These are phyloP conservation scores for Atherinosoma microstoma DNA, from an alignment of 2,797 vertebrate species.

Conservation along the genomic window DNA sequence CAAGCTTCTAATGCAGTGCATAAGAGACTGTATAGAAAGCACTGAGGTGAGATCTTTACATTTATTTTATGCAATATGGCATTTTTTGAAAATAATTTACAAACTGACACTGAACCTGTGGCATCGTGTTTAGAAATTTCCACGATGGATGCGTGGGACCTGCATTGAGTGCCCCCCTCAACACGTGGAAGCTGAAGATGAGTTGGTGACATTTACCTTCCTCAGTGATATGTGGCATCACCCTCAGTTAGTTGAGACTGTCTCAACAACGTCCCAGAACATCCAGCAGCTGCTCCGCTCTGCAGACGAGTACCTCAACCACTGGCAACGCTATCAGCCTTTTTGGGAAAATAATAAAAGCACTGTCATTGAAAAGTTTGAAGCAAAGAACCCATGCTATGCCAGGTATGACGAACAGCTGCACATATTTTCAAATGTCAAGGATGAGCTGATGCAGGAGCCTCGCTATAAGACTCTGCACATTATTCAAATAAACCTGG, in stretches of 20 bases:
- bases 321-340: conserved; percentile 88
- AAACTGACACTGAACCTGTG: background rate
- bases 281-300: conserved; percentile 84
- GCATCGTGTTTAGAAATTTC: conserved; percentile 82
- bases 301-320: conserved; percentile 81
- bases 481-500: conserved; percentile 87
- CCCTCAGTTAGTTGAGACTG: conserved; percentile 85
- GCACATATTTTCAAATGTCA: conserved; percentile 85
- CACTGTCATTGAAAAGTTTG: conserved; percentile 88
- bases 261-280: conserved; percentile 85
- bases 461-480: conserved; percentile 84
- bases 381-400: conserved; percentile 86
- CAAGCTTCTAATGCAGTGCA: conserved; percentile 85
- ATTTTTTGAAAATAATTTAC: background rate
- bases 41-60: conserved; percentile 86
- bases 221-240: conserved; percentile 87
- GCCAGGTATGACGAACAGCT: conserved; percentile 90
- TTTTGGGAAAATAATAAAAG: conserved; percentile 92
- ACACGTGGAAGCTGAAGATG: conserved; percentile 76
- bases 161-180: conserved; percentile 92
- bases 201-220: conserved; percentile 86
- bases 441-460: conserved; percentile 83
- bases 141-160: conserved; percentile 93
- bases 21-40: conserved; percentile 88
- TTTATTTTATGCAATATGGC: background rate